Evolutionary conservation across 2,888 invertebrate species (phyloP).

Genomic region (Odontomyia ornata): DNA sequence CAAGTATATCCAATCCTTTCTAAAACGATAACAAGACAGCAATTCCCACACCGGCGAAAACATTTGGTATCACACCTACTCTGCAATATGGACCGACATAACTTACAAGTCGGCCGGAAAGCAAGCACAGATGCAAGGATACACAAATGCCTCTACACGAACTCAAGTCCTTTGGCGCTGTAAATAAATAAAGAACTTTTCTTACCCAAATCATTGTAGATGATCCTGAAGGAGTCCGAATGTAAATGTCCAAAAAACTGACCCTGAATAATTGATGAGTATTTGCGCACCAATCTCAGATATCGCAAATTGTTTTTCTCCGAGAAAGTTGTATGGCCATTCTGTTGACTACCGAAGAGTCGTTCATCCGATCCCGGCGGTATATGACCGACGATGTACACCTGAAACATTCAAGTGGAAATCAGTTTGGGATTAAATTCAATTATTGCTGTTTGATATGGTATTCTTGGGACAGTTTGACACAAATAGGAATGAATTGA

Average conservation of each 20-base stretch:
- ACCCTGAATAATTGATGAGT: slow-evolving; percentile 83
- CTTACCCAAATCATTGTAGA: slow-evolving; percentile 81
- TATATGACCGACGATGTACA: slow-evolving; percentile 89
- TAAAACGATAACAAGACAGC: too few relatives aligned
- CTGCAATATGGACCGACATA: too few relatives aligned
- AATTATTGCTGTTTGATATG: slow-evolving; percentile 40
- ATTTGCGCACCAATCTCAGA: slow-evolving; percentile 76
- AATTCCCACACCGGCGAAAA: too few relatives aligned
- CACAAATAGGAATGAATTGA: too few relatives aligned
- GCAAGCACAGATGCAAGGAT: too few relatives aligned
- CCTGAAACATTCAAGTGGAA: slow-evolving; percentile 67
- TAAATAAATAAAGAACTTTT: slow-evolving; percentile 49
- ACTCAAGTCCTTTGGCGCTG: slow-evolving; percentile 7
- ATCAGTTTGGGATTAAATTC: slow-evolving; percentile 49
- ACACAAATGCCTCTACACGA: too few relatives aligned
- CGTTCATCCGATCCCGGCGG: slow-evolving; percentile 89
- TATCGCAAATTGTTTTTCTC: slow-evolving; percentile 81
- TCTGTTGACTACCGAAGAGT: slow-evolving; percentile 72
- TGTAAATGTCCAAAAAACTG: slow-evolving; percentile 94
- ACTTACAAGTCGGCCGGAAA: too few relatives aligned
- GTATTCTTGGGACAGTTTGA: too few relatives aligned
- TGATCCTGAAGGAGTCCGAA: slow-evolving; percentile 88
- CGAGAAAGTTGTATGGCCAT: slow-evolving; percentile 70
- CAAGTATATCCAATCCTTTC: too few relatives aligned
- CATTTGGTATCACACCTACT: too few relatives aligned